phyloP scores from a whole-genome alignment of 2,797 vertebrate genomes.

The Sebastes minor region DNA sequence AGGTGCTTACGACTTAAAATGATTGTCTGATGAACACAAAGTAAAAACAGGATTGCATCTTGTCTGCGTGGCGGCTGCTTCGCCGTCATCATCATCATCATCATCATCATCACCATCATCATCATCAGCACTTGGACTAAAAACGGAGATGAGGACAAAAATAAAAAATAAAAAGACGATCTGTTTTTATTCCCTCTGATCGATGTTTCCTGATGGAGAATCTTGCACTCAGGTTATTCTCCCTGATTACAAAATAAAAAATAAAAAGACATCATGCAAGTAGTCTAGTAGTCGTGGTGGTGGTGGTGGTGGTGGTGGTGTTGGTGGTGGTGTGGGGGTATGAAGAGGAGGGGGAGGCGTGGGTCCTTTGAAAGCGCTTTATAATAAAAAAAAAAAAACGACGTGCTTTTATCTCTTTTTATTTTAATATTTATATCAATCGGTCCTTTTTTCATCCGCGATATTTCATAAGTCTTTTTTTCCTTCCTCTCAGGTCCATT shows the following conservation, averaged over 20 bases:
- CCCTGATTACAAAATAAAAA: slow-evolving; percentile 86
- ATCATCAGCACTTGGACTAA: slow-evolving; percentile 75
- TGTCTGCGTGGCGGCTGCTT: slow-evolving; percentile 82
- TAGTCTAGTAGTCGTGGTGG: slow-evolving; percentile 70
- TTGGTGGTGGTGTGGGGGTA: slow-evolving; percentile 77
- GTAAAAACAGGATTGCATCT: slow-evolving; percentile 91
- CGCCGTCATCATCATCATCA: slow-evolving; percentile 58
- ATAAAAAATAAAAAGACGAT: slow-evolving; percentile 70
- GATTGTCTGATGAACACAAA: slow-evolving; percentile 99
- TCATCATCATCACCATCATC: slow-evolving; percentile 20
- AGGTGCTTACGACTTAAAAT: slow-evolving; percentile 99
- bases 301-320: slow-evolving; percentile 12
- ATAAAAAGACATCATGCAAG: slow-evolving; percentile 93
- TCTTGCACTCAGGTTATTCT: slow-evolving; percentile 77
- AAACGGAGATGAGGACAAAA: slow-evolving; percentile 73
- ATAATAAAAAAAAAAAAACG: slow-evolving; percentile 77
- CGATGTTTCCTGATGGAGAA: slow-evolving; percentile 89
- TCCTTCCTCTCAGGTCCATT: slow-evolving; percentile 88
- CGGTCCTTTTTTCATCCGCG: slow-evolving; percentile 87
- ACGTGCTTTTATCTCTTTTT: slow-evolving; percentile 93
- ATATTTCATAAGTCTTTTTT: slow-evolving; percentile 83
- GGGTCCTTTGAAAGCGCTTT: slow-evolving; percentile 96
- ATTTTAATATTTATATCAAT: slow-evolving; percentile 87
- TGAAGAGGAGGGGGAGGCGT: slow-evolving; percentile 85
- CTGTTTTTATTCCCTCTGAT: slow-evolving; percentile 91